Conservation (phyloP, 2,113 vertebrate species). For the Tylochromis polylepis region DNA sequence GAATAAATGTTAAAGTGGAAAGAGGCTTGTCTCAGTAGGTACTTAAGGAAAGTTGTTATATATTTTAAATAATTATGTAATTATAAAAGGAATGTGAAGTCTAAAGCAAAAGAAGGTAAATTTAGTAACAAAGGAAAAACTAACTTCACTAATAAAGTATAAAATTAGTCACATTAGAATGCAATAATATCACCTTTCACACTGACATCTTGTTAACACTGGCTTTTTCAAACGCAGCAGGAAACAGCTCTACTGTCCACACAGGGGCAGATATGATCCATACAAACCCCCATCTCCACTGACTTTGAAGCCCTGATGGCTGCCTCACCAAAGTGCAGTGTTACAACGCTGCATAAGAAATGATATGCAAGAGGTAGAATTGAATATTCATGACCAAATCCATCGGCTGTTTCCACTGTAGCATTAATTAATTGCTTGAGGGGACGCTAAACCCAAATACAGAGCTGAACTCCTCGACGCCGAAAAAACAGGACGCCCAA, state of each 20-base stretch:
- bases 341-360: constrained; percentile 63
- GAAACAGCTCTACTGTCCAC: neutral
- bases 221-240: neutral
- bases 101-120: neutral
- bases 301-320: constrained; percentile 21
- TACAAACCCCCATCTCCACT: neutral
- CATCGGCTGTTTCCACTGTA: constrained; percentile 94
- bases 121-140: neutral
- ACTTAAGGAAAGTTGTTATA: neutral
- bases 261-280: neutral
- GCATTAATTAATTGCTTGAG: constrained; percentile 99
- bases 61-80: neutral
- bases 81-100: neutral
- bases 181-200: neutral
- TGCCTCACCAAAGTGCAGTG: constrained; percentile 15
- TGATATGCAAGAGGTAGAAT: constrained; percentile 86
- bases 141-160: neutral
- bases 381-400: constrained; percentile 99
- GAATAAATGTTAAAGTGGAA: neutral
- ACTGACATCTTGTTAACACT: neutral
- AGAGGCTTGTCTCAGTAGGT: neutral
- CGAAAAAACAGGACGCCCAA: constrained; percentile 1
- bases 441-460: constrained; percentile 85
- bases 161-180: neutral
- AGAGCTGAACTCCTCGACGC: neutral